These are phyloP conservation scores for Sciurus carolinensis DNA, from an alignment of 2,797 vertebrate species.

Conservation along the genomic window DNA sequence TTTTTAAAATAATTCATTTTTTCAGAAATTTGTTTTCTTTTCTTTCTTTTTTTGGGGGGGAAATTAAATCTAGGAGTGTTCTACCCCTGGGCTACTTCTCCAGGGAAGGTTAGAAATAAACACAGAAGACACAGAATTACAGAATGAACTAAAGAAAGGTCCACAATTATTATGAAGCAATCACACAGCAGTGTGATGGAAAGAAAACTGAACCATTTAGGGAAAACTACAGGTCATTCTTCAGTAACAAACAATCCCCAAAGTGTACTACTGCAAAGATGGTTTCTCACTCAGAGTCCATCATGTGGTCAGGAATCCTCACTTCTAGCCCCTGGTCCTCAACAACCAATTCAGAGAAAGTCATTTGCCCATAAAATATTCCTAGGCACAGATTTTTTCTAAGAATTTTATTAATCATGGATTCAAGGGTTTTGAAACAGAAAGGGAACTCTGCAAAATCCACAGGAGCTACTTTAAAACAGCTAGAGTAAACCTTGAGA, in stretches of 20 bases:
- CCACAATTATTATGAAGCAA: neutral
- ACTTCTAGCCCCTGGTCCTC: neutral
- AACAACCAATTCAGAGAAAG: neutral
- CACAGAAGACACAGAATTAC: neutral
- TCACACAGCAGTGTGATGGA: neutral
- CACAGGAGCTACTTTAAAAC: neutral
- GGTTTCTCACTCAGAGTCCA: neutral
- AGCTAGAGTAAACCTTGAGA: neutral
- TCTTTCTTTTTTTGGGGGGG: too few relatives aligned
- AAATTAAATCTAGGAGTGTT: too few relatives aligned
- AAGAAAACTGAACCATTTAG: neutral
- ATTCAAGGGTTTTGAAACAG: neutral
- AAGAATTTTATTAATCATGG: neutral
- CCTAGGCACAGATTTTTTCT: neutral
- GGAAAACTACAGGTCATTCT: neutral
- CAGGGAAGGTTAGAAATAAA: neutral
- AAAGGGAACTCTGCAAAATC: neutral
- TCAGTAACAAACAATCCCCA: neutral
- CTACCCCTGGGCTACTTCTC: too few relatives aligned
- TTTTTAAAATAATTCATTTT: too few relatives aligned
- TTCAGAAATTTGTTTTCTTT: too few relatives aligned
- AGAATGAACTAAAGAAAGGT: neutral
- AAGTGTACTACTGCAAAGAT: neutral
- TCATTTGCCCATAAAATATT: neutral
- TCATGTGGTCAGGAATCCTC: neutral